These are phyloP conservation scores for Onychomys torridus DNA, from an alignment of 2,797 vertebrate species.

Conservation along the genomic window DNA sequence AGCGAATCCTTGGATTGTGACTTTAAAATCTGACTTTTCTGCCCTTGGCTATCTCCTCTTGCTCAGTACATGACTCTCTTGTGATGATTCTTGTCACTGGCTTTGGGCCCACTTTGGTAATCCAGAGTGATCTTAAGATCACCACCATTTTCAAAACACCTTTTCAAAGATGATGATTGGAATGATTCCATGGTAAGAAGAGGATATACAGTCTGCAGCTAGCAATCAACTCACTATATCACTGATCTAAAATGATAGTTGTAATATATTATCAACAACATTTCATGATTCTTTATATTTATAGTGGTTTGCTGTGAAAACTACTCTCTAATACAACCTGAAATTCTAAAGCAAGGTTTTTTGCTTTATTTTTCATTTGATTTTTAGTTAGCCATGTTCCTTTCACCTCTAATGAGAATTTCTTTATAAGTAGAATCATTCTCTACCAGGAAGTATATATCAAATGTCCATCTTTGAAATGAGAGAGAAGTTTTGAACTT, in stretches of 20 bases:
- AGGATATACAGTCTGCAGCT: background rate
- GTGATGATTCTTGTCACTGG: background rate
- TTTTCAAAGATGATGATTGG: background rate
- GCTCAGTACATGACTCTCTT: background rate
- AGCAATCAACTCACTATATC: background rate
- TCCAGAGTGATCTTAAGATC: background rate
- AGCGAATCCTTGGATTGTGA: background rate
- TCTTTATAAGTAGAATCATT: background rate
- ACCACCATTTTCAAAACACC: background rate
- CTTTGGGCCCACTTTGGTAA: background rate
- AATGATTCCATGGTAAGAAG: background rate
- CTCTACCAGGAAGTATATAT: background rate
- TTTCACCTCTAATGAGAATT: background rate
- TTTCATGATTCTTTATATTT: background rate
- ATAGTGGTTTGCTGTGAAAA: background rate
- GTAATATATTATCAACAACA: background rate
- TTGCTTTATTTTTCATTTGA: conserved; percentile 26
- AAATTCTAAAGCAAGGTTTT: conserved; percentile 30
- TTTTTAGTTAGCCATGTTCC: background rate
- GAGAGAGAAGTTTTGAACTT: background rate
- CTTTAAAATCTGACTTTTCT: background rate
- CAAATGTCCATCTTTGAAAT: background rate
- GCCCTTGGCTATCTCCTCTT: background rate
- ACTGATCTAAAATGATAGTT: background rate
- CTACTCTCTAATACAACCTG: background rate